Evolutionary conservation across 1,140 invertebrate genomes (phyloP), one percentile per base, ranked within the genome.

Genomic region (Antheraea pernyi): DNA sequence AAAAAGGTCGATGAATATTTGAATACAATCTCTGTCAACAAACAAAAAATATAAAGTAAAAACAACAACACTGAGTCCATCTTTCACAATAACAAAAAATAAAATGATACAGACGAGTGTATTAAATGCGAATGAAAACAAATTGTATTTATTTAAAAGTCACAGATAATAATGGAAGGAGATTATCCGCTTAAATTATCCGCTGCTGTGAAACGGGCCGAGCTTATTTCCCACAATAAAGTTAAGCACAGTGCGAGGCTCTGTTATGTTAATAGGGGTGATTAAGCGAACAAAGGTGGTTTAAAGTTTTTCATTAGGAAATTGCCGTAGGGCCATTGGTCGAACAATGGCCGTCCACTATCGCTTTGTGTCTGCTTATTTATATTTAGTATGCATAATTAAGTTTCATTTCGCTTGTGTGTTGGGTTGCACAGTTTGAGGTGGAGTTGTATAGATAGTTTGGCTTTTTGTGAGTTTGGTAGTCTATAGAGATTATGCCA

Each of bases 281-380:
- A 74, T 74, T 70, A 74, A 74, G 59, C 58, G 68, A 74, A 74
- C 72, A 74, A 74, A 70, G 72, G 64, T 65, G 64, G 36, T 59
- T 59, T 70, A 67, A 70, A 70, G 68, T 74, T 74, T 68, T 70
- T 70, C 72, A 70, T 65, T 67, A 59, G 66, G 39, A 64, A 65
- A 69, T 68, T 30, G 64, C 72, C 69, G 39, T 18, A 70, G 19
- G 53, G 65, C 53, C 37, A 65, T 61, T 60, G 46, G 22, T 16
- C 48, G 19, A 70, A 74, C 69, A 74, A 68, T 74, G 53, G 46
- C 30, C 9, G 19, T 46, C 61, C 61, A 58, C 59, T 72, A 65
- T 69, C 59, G 58, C 59, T 70, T 70, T 65, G 63, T 70, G 9
- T 19, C 22, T 65, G 37, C 19, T 61, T 67, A 67, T 42, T 58